A percentile compares a stretch with the other conserved stretches of the same genome.
Evolutionary conservation across 2,113 vertebrate genomes (phyloP).

Genomic region (Lepisosteus osseus): DNA sequence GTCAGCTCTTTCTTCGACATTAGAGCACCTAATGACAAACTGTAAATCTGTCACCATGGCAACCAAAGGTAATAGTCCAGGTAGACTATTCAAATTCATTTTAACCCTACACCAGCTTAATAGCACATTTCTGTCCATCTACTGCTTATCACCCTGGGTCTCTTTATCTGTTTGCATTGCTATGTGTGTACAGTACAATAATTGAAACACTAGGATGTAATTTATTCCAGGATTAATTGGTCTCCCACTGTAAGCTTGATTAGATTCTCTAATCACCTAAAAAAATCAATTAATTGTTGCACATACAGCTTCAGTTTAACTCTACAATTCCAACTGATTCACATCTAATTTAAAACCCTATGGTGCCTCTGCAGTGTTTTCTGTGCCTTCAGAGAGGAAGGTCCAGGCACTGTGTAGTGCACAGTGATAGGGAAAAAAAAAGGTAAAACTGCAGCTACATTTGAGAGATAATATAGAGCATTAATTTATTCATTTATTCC

Average conservation of each 20-base stretch:
- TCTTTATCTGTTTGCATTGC: background rate
- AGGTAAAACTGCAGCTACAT: background rate
- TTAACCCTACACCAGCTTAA: background rate
- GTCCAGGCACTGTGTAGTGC: background rate
- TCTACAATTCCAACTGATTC: background rate
- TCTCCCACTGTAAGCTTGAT: slow-evolving; percentile 50
- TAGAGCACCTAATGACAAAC: too few relatives aligned
- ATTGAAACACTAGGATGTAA: slow-evolving; percentile 21
- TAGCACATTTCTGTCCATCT: background rate
- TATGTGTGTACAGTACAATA: slow-evolving; percentile 1
- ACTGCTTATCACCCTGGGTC: background rate
- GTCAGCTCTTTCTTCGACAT: too few relatives aligned
- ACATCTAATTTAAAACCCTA: background rate
- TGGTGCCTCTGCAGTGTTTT: background rate
- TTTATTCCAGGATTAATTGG: slow-evolving; percentile 58
- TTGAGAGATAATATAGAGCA: background rate
- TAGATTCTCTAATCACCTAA: slow-evolving; percentile 55
- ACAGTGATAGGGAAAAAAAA: background rate
- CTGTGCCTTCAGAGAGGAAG: background rate
- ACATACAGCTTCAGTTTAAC: background rate
- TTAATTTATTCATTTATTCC: slow-evolving; percentile 12
- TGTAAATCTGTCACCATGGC: slow-evolving; percentile 11
- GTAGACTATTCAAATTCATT: slow-evolving; percentile 1
- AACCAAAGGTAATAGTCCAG: background rate
- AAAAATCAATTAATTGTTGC: slow-evolving; percentile 26